A percentile compares a stretch with the other conserved stretches of the same genome.
Conservation (phyloP, 37 sponge, comb jelly and placozoan genomes). For the Beroe forskalii region DNA sequence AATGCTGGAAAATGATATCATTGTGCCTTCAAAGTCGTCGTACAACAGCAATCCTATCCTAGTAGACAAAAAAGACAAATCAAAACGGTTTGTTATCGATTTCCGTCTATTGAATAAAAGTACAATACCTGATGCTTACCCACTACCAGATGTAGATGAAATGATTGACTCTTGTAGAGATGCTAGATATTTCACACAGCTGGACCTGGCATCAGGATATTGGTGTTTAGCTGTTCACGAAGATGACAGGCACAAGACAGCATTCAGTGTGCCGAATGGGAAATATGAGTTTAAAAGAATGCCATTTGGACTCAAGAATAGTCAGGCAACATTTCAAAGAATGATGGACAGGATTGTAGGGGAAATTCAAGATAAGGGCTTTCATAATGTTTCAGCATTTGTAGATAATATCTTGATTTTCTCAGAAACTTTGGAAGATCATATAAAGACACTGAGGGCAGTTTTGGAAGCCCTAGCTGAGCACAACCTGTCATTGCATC, state of each 20-base stretch:
- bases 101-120: not conserved
- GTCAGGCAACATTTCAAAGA: conserved; percentile 69
- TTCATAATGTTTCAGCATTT: conserved; percentile 34
- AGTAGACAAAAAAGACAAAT: not conserved
- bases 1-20: not conserved
- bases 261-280: conserved; percentile 65
- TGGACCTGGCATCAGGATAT: conserved; percentile 67
- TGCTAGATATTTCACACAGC: conserved; percentile 53
- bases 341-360: conserved; percentile 53
- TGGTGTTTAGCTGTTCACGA: conserved; percentile 64
- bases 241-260: conserved; percentile 67
- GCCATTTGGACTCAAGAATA: conserved; percentile 66
- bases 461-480: conserved; percentile 55
- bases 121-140: not conserved
- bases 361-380: conserved; percentile 7
- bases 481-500: conserved; percentile 59
- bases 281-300: conserved; percentile 63
- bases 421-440: conserved; percentile 42
- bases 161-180: conserved; percentile 10
- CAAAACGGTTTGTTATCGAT: not conserved
- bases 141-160: conserved; percentile 51
- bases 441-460: conserved; percentile 34
- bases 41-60: not conserved
- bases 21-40: not conserved
- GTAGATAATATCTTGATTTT: conserved; percentile 67